Evolutionary conservation across 2,797 vertebrate genomes (phyloP).

Genomic region (Mus minutoides): DNA sequence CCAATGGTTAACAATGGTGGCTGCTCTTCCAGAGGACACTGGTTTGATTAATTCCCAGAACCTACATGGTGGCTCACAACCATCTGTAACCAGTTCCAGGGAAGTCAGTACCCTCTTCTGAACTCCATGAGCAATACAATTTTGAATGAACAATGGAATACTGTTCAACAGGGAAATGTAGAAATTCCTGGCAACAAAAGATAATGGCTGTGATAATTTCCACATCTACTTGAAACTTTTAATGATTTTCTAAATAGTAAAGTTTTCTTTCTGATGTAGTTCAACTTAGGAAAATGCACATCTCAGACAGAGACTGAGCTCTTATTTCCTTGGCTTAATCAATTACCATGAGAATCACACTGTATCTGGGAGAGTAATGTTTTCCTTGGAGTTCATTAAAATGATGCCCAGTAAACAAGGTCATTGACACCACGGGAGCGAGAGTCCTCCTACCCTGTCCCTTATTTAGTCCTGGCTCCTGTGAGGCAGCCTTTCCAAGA

Average conservation of each 20-base stretch:
- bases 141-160: neutral
- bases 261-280: neutral
- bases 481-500: neutral
- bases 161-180: too few species aligned
- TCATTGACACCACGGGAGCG: neutral
- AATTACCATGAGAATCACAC: neutral
- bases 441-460: neutral
- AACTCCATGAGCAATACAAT: neutral
- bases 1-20: too few species aligned
- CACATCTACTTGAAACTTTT: neutral
- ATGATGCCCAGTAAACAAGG: neutral
- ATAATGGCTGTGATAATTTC: neutral
- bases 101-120: too few species aligned
- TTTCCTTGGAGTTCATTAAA: neutral
- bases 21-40: too few species aligned
- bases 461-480: neutral
- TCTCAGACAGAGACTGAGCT: neutral
- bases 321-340: neutral
- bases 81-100: too few species aligned
- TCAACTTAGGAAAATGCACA: neutral
- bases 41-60: too few species aligned
- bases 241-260: neutral
- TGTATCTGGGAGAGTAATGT: neutral
- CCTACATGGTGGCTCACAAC: too few species aligned
- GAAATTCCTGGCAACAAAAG: too few species aligned